Conservation (phyloP, 92 coral and sea anemone species). For the Porites evermanni region DNA sequence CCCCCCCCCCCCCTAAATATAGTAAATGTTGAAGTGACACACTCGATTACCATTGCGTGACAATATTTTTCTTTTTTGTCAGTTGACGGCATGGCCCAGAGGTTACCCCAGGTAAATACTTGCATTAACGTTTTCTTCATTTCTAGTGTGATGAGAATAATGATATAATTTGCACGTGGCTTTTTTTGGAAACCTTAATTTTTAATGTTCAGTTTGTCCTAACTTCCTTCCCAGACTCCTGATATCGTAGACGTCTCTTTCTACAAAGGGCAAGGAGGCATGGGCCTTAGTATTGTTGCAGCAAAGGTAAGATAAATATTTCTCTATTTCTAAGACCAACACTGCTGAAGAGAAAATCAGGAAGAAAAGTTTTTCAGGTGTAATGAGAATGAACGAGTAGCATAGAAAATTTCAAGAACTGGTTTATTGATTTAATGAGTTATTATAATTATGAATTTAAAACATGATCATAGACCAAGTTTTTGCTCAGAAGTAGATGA, state of each 20-base stretch:
- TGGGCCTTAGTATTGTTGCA: slow-evolving; percentile 99
- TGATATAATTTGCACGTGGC: background rate
- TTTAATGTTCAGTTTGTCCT: background rate
- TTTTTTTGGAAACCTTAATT: background rate
- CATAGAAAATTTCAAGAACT: no score
- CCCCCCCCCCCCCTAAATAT: background rate
- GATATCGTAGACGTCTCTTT: slow-evolving; percentile 85
- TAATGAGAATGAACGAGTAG: background rate
- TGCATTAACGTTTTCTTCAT: background rate
- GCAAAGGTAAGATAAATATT: slow-evolving; percentile 81
- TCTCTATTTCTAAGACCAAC: background rate
- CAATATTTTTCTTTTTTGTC: background rate
- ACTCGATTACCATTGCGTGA: background rate
- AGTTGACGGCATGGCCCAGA: slow-evolving; percentile 43
- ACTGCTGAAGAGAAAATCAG: background rate
- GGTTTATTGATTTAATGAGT: no score
- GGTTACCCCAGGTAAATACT: slow-evolving; percentile 40
- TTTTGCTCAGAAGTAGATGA: background rate
- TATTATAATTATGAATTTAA: no score
- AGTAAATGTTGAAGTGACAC: background rate
- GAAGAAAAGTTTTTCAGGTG: no score
- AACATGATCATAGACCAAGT: background rate
- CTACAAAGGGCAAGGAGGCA: slow-evolving; percentile 96
- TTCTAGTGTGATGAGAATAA: background rate
- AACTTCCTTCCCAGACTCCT: slow-evolving; percentile 49